A percentile compares a stretch with the other conserved stretches of the same genome.
Evolutionary conservation across 2,888 invertebrate genomes (phyloP).

Genomic region (Melinopterus prodromus): DNA sequence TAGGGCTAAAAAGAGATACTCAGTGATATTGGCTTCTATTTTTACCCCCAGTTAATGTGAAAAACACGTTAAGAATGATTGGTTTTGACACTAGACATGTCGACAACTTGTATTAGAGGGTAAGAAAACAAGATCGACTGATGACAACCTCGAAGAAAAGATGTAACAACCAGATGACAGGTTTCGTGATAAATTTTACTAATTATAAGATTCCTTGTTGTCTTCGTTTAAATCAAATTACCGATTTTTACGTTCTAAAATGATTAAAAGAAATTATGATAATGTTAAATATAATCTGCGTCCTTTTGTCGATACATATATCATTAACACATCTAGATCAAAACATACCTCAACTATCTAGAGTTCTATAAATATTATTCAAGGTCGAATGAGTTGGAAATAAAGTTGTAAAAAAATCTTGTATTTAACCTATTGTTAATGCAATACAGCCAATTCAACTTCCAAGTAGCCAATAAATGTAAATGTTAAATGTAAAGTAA

Average conservation of each 20-base stretch:
- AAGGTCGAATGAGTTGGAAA: not conserved
- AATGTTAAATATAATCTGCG: not conserved
- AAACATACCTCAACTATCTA: not conserved
- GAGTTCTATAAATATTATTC: not conserved
- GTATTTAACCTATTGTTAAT: not conserved
- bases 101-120: not conserved
- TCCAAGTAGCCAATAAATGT: no score
- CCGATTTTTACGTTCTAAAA: not conserved
- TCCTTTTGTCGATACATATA: not conserved
- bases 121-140: not conserved
- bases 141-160: not conserved
- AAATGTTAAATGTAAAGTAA: no score
- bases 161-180: not conserved
- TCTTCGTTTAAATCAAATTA: no score
- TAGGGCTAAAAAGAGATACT: not conserved
- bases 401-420: not conserved
- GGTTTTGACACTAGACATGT: not conserved
- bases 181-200: not conserved
- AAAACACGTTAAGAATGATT: not conserved
- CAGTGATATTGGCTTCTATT: not conserved
- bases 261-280: not conserved
- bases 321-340: not conserved
- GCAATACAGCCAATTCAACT: not conserved
- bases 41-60: not conserved
- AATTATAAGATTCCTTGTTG: no score